A percentile compares a stretch with the other conserved stretches of the same genome.
Conservation (phyloP, 1,140 invertebrate species). For the Thaumatotibia leucotreta region DNA sequence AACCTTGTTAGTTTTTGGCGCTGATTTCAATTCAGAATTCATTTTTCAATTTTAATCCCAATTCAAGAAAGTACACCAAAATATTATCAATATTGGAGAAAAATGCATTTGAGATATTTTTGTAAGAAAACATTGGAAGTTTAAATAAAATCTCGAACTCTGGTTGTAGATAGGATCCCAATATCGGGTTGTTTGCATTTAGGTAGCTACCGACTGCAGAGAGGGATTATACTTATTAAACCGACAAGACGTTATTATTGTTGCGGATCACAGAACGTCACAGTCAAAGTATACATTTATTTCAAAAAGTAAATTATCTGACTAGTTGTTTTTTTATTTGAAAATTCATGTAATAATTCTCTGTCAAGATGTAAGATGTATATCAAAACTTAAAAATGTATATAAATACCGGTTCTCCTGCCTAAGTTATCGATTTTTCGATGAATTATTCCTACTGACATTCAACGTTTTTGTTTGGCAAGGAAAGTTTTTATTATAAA, state of each 20-base stretch:
- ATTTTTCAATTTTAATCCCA: not conserved
- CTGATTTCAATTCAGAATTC: too few relatives aligned
- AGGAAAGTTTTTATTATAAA: too few relatives aligned
- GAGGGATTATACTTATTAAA: conserved; percentile 21
- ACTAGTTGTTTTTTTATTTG: too few relatives aligned
- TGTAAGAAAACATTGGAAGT: not conserved
- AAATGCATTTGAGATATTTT: not conserved
- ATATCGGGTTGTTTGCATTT: conserved; percentile 12
- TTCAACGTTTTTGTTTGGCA: too few relatives aligned
- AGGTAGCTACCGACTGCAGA: not conserved
- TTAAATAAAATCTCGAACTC: not conserved
- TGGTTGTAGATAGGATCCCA: conserved; percentile 2
- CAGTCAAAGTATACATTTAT: too few relatives aligned
- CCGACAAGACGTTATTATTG: conserved; percentile 17
- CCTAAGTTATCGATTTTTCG: too few relatives aligned
- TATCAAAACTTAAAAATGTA: too few relatives aligned
- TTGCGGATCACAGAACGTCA: not conserved
- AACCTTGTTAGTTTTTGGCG: not conserved
- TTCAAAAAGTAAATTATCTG: too few relatives aligned
- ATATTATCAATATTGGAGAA: not conserved
- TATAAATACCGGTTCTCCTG: too few relatives aligned
- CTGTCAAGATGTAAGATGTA: too few relatives aligned
- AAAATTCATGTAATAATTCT: too few relatives aligned
- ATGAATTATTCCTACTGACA: too few relatives aligned
- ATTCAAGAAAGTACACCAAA: not conserved